Conservation (phyloP, 2,888 invertebrate genomes). For the Parnassius mnemosyne region DNA sequence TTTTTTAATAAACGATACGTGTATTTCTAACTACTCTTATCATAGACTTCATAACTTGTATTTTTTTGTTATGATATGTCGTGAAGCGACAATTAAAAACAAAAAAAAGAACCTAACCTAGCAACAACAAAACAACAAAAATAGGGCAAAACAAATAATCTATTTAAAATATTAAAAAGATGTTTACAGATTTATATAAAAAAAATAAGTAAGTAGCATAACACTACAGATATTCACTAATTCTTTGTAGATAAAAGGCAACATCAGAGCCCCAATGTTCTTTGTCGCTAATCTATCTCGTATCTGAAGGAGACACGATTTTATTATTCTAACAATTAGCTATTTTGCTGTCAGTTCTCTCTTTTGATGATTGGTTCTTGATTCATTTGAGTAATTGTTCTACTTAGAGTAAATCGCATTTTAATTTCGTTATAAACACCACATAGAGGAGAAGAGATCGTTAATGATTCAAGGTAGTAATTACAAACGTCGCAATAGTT, state of each 20-base stretch:
- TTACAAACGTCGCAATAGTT: conserved; percentile 4
- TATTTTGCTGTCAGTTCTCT: conserved; percentile 2
- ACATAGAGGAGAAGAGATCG: background rate
- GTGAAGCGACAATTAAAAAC: too few relatives aligned
- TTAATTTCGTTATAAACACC: background rate
- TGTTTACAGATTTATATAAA: too few relatives aligned
- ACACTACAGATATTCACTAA: too few relatives aligned
- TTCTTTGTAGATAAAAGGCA: conserved; percentile 14
- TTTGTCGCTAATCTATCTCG: conserved; percentile 11
- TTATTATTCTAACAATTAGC: background rate
- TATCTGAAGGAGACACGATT: background rate
- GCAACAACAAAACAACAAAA: too few relatives aligned
- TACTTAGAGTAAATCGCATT: background rate
- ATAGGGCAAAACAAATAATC: too few relatives aligned
- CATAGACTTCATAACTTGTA: too few relatives aligned
- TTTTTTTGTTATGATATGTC: conserved; percentile 2
- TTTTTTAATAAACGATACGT: too few relatives aligned
- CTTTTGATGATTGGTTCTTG: conserved; percentile 1
- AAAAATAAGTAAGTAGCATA: too few relatives aligned
- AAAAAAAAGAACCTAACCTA: too few relatives aligned
- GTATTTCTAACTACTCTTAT: too few relatives aligned
- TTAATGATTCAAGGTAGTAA: conserved; percentile 9
- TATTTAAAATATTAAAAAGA: too few relatives aligned
- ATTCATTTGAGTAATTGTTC: conserved; percentile 3
- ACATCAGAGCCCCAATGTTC: conserved; percentile 8